These are phyloP conservation scores for Lycaena phlaeas DNA, from an alignment of 2,888 invertebrate genomes.

Conservation along the genomic window DNA sequence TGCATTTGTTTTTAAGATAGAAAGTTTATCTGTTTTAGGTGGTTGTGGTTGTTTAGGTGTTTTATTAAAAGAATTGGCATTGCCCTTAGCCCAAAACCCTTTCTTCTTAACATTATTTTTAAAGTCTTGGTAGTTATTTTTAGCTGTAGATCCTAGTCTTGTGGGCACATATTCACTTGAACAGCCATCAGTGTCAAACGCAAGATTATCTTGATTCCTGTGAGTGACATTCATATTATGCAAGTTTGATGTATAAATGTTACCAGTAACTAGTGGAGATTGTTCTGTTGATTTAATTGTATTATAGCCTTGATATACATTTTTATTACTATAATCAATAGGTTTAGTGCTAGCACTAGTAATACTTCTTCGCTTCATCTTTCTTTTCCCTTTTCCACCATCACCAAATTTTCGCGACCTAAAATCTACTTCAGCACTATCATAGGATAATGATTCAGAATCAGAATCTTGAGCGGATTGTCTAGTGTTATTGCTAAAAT, in stretches of 20 bases:
- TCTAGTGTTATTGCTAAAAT: conserved; percentile 21
- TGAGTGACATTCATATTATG: conserved; percentile 45
- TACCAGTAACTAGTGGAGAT: conserved; percentile 51
- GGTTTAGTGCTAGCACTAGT: conserved; percentile 24
- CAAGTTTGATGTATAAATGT: conserved; percentile 52
- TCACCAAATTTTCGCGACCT: conserved; percentile 51
- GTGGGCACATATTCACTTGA: conserved; percentile 65
- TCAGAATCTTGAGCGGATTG: conserved; percentile 38
- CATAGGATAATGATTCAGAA: conserved; percentile 53
- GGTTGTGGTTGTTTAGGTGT: conserved; percentile 27
- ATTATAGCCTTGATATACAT: conserved; percentile 43
- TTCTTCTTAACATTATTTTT: conserved; percentile 57
- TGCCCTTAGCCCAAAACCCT: conserved; percentile 64
- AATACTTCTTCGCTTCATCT: conserved; percentile 33
- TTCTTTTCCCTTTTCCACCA: conserved; percentile 37
- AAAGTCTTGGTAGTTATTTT: conserved; percentile 60
- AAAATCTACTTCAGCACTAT: conserved; percentile 58
- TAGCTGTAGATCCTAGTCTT: conserved; percentile 50
- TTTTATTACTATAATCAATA: conserved; percentile 27
- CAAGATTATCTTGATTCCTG: conserved; percentile 24
- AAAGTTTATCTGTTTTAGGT: conserved; percentile 17
- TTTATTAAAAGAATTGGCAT: conserved; percentile 36
- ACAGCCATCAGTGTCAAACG: conserved; percentile 41
- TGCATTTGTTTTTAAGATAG: too few relatives aligned
- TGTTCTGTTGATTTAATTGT: conserved; percentile 41